These are phyloP conservation scores for Micrastur ruficollis DNA, from an alignment of 2,797 vertebrate genomes.

Conservation along the genomic window DNA sequence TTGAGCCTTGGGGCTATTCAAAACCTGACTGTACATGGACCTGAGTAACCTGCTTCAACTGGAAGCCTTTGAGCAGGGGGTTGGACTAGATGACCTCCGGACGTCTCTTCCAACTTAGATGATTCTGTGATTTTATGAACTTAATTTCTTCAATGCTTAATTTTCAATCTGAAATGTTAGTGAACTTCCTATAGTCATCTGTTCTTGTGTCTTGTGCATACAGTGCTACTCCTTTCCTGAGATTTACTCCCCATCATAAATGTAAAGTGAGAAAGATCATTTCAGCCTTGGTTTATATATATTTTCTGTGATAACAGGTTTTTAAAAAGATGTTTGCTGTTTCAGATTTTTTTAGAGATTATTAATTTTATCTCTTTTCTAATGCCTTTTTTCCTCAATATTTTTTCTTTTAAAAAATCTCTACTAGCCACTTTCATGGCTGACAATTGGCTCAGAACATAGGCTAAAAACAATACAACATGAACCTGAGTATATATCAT, in stretches of 20 bases:
- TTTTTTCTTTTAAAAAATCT: not conserved
- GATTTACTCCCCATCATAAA: not conserved
- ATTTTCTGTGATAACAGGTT: not conserved
- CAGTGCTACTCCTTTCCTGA: not conserved
- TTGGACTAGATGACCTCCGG: not conserved
- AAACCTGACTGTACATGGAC: not conserved
- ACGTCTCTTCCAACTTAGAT: not conserved
- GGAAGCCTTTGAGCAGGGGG: fast-evolving
- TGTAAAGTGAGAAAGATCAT: not conserved
- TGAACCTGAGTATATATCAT: not conserved
- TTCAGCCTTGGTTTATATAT: not conserved
- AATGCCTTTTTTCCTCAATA: not conserved
- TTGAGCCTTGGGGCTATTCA: not conserved
- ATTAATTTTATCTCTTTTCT: not conserved
- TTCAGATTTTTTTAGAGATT: not conserved
- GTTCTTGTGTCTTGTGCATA: not conserved
- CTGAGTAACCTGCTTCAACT: not conserved
- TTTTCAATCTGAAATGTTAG: not conserved
- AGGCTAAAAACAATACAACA: not conserved
- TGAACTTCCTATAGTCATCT: not conserved
- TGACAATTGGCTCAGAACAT: not conserved
- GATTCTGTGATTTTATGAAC: not conserved
- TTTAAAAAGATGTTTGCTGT: not conserved
- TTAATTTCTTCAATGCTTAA: not conserved
- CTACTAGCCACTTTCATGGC: not conserved